Conservation (phyloP, 1,140 invertebrate genomes). For the Zaprionus nigranus region DNA sequence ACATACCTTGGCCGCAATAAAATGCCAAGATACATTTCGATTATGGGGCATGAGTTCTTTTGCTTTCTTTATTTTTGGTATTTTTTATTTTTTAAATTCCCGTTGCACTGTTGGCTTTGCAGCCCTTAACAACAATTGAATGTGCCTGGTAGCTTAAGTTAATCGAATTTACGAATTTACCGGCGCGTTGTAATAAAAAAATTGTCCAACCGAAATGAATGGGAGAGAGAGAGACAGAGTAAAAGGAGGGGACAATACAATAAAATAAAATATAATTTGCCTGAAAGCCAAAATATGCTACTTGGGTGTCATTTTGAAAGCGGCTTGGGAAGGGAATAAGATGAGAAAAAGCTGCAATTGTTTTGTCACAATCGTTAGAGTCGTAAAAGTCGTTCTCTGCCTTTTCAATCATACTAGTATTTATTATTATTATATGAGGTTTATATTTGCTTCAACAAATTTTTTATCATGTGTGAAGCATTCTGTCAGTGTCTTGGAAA, state of each 20-base stretch:
- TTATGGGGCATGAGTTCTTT: constrained; percentile 64
- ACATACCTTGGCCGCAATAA: constrained; percentile 61
- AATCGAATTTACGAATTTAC: constrained; percentile 63
- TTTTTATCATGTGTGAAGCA: no score
- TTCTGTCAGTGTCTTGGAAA: no score
- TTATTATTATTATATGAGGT: no score
- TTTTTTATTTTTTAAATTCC: constrained; percentile 56
- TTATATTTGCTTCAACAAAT: no score
- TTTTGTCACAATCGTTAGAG: not conserved
- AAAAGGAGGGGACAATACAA: constrained; percentile 50
- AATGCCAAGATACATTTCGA: constrained; percentile 75
- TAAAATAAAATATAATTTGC: constrained; percentile 75
- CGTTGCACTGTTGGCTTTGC: constrained; percentile 58
- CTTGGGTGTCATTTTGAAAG: constrained; percentile 21
- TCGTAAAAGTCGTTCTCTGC: not conserved
- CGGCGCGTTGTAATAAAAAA: constrained; percentile 38
- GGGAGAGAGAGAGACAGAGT: not conserved
- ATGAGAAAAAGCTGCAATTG: not conserved
- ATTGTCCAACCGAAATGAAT: constrained; percentile 11
- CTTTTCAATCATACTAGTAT: not conserved
- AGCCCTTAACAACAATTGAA: constrained; percentile 71
- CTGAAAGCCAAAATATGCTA: constrained; percentile 60
- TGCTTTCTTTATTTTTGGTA: constrained; percentile 37
- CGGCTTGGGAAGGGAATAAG: not conserved
- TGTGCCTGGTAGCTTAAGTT: constrained; percentile 52